phyloP scores from a whole-genome alignment of 2,113 vertebrate species.

The human (Homo sapiens) region GRCh38 chr20:14285001-14285500 shows the following conservation, averaged over 20 bases:
- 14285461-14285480: neutral
- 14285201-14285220: neutral
- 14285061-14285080: neutral
- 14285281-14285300: neutral
- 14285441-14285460: neutral
- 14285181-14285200: neutral
- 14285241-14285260: neutral
- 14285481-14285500: neutral
- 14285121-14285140: neutral
- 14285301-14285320: neutral
- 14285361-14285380: neutral
- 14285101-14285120: neutral
- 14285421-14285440: neutral
- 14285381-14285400: neutral
- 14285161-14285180: neutral
- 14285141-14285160: neutral
- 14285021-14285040: slow-evolving; percentile 3
- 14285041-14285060: neutral
- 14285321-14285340: neutral
- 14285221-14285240: neutral
- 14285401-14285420: neutral
- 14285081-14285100: neutral
- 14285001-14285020: slow-evolving; percentile 8
- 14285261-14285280: neutral
- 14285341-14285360: neutral